Percentiles rank a stretch among this genome's conserved stretches.
These are phyloP conservation scores for Andrena bucephala DNA, from an alignment of 2,888 invertebrate species.

Conservation along the genomic window DNA sequence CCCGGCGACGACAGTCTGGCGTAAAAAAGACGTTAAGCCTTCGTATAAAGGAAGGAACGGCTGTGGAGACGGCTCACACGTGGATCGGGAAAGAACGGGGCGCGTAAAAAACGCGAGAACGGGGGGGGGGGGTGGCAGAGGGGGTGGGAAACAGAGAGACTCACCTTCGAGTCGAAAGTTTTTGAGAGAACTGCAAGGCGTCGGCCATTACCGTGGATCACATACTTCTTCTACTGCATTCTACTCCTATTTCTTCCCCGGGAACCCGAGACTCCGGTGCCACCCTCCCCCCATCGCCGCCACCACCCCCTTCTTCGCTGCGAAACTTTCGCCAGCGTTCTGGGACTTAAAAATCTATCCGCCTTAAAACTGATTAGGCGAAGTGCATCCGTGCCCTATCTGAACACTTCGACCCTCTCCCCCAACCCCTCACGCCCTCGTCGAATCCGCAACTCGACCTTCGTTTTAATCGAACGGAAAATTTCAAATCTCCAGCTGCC, in stretches of 20 bases:
- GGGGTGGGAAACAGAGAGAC: conserved; percentile 32
- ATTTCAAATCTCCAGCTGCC: conserved; percentile 27
- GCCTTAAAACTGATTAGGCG: conserved; percentile 64
- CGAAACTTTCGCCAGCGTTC: conserved; percentile 66
- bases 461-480: conserved; percentile 56
- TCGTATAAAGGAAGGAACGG: conserved; percentile 29
- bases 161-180: conserved; percentile 71
- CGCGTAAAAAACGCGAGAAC: conserved; percentile 14
- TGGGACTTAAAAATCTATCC: conserved; percentile 71
- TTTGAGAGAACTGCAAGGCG: conserved; percentile 62
- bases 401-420: not conserved
- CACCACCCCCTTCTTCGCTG: not conserved
- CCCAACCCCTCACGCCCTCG: not conserved
- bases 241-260: conserved; percentile 35
- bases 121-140: conserved; percentile 1
- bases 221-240: conserved; percentile 66
- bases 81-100: not conserved
- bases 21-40: conserved; percentile 62
- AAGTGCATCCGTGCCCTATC: conserved; percentile 16
- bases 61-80: conserved; percentile 3
- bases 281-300: not conserved
- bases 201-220: conserved; percentile 74
- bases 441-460: not conserved
- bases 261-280: not conserved
- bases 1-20: conserved; percentile 59